Conservation (phyloP, 92 coral and sea anemone genomes). For the Parazoanthus atlanticus region DNA sequence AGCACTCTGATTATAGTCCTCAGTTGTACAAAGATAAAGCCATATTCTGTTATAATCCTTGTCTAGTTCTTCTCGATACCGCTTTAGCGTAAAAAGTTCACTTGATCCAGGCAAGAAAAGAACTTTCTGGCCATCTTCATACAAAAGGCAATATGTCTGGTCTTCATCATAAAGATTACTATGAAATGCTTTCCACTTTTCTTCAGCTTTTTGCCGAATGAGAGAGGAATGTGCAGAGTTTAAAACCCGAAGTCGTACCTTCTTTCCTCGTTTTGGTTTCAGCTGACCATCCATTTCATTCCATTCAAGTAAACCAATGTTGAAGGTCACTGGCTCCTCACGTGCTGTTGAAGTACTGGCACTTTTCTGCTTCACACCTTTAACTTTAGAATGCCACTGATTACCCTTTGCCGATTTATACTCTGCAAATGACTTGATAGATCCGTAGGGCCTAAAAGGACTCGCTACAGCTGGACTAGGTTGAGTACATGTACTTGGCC, state of each 20-base stretch:
- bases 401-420: slow-evolving; percentile 42
- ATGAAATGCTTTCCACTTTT: slow-evolving; percentile 62
- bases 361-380: slow-evolving; percentile 49
- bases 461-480: slow-evolving; percentile 51
- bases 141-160: slow-evolving; percentile 39
- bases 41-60: slow-evolving; percentile 52
- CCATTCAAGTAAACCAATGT: slow-evolving; percentile 55
- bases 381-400: slow-evolving; percentile 47
- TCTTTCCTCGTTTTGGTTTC: slow-evolving; percentile 64
- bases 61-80: slow-evolving; percentile 34
- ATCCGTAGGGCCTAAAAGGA: slow-evolving; percentile 32
- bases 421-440: slow-evolving; percentile 45
- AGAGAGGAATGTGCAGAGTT: slow-evolving; percentile 11
- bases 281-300: slow-evolving; percentile 40
- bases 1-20: neutral
- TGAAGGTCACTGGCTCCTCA: slow-evolving; percentile 42
- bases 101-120: slow-evolving; percentile 42
- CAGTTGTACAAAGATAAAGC: slow-evolving; percentile 37
- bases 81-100: slow-evolving; percentile 6
- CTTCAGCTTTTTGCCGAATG: slow-evolving; percentile 46
- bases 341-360: slow-evolving; percentile 48
- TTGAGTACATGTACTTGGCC: neutral
- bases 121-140: slow-evolving; percentile 60
- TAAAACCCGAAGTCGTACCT: slow-evolving; percentile 37
- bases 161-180: slow-evolving; percentile 51